These are phyloP conservation scores for Leptonema lineaticorne DNA, from an alignment of 1,140 invertebrate genomes.

Conservation along the genomic window DNA sequence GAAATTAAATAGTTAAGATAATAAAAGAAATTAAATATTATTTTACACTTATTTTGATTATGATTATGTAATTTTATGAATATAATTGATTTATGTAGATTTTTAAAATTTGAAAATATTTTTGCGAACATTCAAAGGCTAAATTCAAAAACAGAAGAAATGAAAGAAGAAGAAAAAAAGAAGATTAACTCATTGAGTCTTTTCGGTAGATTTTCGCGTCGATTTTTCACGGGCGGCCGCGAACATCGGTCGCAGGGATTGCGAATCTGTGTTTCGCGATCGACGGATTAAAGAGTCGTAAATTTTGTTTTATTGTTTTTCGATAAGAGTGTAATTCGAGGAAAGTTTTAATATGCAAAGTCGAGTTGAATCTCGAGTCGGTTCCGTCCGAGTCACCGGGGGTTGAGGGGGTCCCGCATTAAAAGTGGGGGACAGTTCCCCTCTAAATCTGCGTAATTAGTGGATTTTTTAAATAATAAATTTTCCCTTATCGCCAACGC, in stretches of 20 bases:
- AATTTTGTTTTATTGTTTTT: constrained; percentile 23
- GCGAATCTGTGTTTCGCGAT: constrained; percentile 8
- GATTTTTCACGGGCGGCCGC: not conserved
- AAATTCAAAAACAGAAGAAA: too few relatives aligned
- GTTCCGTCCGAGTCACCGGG: not conserved
- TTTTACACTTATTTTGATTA: too few relatives aligned
- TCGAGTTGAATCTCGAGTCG: not conserved
- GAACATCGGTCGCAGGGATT: not conserved
- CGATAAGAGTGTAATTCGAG: constrained; percentile 14
- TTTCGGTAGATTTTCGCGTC: not conserved
- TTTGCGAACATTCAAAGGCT: too few relatives aligned
- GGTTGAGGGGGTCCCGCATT: constrained; percentile 6
- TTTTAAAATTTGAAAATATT: too few relatives aligned
- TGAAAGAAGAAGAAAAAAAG: too few relatives aligned
- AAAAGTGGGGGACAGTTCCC: constrained; percentile 21
- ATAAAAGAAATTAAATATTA: too few relatives aligned
- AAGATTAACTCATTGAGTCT: too few relatives aligned
- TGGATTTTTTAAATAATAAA: constrained; percentile 30
- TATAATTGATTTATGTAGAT: too few relatives aligned
- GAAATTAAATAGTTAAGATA: too few relatives aligned
- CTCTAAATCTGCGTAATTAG: constrained; percentile 27
- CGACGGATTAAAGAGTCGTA: constrained; percentile 23
- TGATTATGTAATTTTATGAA: too few relatives aligned
- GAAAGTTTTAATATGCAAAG: constrained; percentile 27
- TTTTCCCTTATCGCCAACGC: constrained; percentile 30